phyloP scores from a whole-genome alignment of 2,113 vertebrate genomes.

The Mus musculus region DNA sequence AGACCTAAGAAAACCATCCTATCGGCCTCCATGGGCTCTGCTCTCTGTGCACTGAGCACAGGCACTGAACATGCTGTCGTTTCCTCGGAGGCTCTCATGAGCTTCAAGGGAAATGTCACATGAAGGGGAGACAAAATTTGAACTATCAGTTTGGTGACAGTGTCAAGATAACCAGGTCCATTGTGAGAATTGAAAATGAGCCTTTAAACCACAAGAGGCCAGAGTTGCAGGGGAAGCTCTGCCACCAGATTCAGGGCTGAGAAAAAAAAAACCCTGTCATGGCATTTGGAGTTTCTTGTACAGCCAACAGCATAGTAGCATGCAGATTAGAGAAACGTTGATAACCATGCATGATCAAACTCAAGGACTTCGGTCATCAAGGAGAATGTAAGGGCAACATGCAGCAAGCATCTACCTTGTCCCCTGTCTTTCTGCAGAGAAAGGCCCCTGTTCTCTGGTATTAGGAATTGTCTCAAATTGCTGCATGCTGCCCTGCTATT shows the following conservation, averaged over 20 bases:
- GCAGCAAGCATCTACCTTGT: neutral
- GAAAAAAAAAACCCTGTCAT: neutral
- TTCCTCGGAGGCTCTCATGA: neutral
- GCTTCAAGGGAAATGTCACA: neutral
- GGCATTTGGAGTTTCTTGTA: neutral
- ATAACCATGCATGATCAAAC: neutral
- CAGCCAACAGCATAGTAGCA: neutral
- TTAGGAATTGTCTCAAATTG: neutral
- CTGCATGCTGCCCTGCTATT: neutral
- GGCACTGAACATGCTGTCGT: neutral
- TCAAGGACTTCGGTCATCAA: neutral
- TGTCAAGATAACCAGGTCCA: neutral
- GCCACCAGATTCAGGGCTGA: neutral
- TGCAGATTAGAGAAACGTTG: neutral
- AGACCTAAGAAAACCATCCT: neutral
- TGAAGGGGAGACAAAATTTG: neutral
- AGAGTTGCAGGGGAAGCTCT: neutral
- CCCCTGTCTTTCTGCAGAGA: neutral
- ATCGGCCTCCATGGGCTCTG: neutral
- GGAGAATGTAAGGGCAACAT: neutral
- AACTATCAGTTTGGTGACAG: neutral
- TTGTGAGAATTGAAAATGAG: neutral
- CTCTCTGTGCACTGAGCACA: neutral
- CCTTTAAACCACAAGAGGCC: slow-evolving; percentile 18
- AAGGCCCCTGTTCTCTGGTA: neutral